Conservation (phyloP, 2,888 invertebrate genomes). For the Archips xylosteana region DNA sequence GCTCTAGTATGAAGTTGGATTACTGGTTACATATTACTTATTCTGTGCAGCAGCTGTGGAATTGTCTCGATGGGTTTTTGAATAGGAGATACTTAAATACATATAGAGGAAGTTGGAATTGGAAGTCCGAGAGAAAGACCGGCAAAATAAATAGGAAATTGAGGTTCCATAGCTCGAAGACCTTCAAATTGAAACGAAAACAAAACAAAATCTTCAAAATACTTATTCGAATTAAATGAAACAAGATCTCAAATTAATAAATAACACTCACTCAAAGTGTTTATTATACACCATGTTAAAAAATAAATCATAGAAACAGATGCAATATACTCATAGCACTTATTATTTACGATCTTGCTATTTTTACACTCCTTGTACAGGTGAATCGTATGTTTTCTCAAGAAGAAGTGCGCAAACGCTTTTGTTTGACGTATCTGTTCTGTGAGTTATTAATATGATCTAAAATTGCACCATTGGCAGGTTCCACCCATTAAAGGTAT, state of each 20-base stretch:
- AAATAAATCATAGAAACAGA: not conserved
- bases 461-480: no score
- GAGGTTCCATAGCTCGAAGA: no score
- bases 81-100: no score
- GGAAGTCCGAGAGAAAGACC: no score
- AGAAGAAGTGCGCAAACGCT: not conserved
- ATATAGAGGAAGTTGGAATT: no score
- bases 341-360: constrained; percentile 10
- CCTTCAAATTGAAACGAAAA: no score
- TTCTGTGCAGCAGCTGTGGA: no score
- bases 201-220: not conserved
- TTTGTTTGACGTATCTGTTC: not conserved
- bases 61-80: no score
- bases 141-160: no score
- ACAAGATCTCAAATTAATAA: not conserved
- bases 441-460: not conserved
- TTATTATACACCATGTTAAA: not conserved
- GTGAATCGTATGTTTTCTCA: constrained; percentile 6
- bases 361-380: not conserved
- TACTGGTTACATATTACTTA: no score
- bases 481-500: no score
- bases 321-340: not conserved
- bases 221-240: not conserved
- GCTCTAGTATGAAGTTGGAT: no score
- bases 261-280: not conserved